Base-by-base conservation (phyloP, 2,888 invertebrate genomes). In the Microplitis deprimator region DNA sequence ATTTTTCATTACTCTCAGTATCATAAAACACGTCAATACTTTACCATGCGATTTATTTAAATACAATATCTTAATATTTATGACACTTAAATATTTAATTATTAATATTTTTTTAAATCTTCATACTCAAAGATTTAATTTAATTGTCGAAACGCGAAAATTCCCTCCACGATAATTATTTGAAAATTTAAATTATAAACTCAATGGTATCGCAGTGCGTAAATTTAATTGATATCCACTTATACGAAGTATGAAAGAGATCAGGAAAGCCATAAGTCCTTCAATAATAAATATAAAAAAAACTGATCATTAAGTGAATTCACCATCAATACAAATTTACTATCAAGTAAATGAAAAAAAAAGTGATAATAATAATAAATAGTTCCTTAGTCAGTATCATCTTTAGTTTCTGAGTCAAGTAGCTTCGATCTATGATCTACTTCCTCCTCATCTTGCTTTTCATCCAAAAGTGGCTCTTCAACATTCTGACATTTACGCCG, bases 341-440 rank as follows among this genome's bases (percentile, higher is more conserved):
- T 13, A 4, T 50, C 13, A 50, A 50, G 29, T 29, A 50, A 50
- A 50, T 17, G 20, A 16, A 50, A 69, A 5, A 40, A 40, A 17
- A 59, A 20, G 0, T 10, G 38, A 29, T n/a, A 39, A 29, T n/a
- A 68, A 39, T 70, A 70, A 70, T 59, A 29, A 82, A 81, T 85
- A 86, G 81, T 87, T 84, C 85, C 85, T 59, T 85, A 83, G 67
- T 86, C 85, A 59, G 75, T 81, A 50, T 50, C 50, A 70, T 86
- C 86, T 60, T 84, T 83, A 62, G 76, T 80, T 72, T 87, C 85
- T 16, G 77, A 76, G 68, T 84, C 86, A 40, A 87, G 70, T 61
- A 87, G 81, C 10, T 85, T 87, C 62, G 86, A 87, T 76, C 85
- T 86, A 61, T 86, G 86, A 39, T 82, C 84, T 17, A 82, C 81